phyloP scores from a whole-genome alignment of 2,113 vertebrate species.

The Lynx canadensis region DNA sequence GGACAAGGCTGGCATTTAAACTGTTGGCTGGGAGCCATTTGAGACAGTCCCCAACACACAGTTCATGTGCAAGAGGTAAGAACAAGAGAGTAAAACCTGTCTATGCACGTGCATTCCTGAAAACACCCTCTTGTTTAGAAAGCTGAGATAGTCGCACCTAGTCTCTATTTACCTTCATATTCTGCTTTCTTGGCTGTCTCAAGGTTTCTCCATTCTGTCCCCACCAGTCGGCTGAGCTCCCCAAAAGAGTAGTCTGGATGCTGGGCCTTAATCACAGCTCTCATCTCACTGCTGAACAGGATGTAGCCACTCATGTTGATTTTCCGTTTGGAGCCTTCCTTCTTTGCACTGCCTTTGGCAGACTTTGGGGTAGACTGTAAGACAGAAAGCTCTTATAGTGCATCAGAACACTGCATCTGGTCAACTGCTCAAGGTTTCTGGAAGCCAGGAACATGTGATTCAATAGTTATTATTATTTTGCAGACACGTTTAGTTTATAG shows the following conservation, averaged over 20 bases:
- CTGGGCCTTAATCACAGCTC: constrained; percentile 98
- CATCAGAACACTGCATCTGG: constrained; percentile 44
- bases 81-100: constrained; percentile 53
- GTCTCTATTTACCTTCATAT: constrained; percentile 94
- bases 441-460: constrained; percentile 40
- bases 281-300: constrained; percentile 99
- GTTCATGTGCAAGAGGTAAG: constrained; percentile 48
- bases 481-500: constrained; percentile 29
- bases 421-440: constrained; percentile 26
- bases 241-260: constrained; percentile 99
- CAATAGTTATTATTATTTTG: constrained; percentile 38
- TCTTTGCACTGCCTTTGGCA: constrained; percentile 95
- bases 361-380: constrained; percentile 96
- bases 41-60: constrained; percentile 46
- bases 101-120: constrained; percentile 58
- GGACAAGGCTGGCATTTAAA: constrained; percentile 47
- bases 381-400: constrained; percentile 71
- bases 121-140: constrained; percentile 47
- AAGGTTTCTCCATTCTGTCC: constrained; percentile 99
- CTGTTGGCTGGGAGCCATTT: not conserved
- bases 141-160: constrained; percentile 51
- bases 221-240: constrained; percentile 97
- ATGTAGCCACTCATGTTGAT: constrained; percentile 99
- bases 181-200: constrained; percentile 97
- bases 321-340: constrained; percentile 98